Conservation (phyloP, 2,797 vertebrate species). For the Lepilemur ruficaudatus region DNA sequence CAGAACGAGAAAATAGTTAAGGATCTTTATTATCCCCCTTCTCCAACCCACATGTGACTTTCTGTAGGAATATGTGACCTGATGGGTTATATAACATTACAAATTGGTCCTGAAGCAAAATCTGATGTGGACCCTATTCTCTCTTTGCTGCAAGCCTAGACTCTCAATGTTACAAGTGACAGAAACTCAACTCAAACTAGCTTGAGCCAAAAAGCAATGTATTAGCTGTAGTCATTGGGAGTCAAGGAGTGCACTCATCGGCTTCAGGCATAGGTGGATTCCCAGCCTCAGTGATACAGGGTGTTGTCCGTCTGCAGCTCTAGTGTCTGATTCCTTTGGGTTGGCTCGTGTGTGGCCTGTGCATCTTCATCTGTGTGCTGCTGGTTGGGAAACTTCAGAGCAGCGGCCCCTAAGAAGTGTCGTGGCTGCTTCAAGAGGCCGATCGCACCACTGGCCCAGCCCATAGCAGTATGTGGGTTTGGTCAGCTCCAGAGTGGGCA, state of each 20-base stretch:
- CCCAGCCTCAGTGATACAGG: neutral
- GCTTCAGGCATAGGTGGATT: neutral
- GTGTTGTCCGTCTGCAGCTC: neutral
- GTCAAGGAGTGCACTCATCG: neutral
- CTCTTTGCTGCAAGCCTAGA: neutral
- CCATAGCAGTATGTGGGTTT: neutral
- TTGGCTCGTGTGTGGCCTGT: neutral
- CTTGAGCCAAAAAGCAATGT: neutral
- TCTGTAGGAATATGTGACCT: neutral
- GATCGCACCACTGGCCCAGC: too few relatives aligned
- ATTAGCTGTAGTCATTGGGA: neutral
- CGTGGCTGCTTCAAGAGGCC: neutral
- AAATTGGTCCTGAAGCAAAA: neutral
- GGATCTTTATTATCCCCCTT: neutral
- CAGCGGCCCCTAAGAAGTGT: fast-evolving
- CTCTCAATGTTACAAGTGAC: neutral
- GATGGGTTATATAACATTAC: neutral
- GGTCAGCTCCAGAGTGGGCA: neutral
- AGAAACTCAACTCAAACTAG: neutral
- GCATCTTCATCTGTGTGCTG: neutral
- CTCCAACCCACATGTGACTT: neutral
- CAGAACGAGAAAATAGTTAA: neutral
- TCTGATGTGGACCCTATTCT: neutral
- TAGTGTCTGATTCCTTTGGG: neutral
- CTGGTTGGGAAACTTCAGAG: neutral